Percentiles rank a stretch among this genome's conserved stretches.
Evolutionary conservation across 2,888 invertebrate genomes (phyloP).

Genomic region (Acanthococcus lagerstroemiae): DNA sequence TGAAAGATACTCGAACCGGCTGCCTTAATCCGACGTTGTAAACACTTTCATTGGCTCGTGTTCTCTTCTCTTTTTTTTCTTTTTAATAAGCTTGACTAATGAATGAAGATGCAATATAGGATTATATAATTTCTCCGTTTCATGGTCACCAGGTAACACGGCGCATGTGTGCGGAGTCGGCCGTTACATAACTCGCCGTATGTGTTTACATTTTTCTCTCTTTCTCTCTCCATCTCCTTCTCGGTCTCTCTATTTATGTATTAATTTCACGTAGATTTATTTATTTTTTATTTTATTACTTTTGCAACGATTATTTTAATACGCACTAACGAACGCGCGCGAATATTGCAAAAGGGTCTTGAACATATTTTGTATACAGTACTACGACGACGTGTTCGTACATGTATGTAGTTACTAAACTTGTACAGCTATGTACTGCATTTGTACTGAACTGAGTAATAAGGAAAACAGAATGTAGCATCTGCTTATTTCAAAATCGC

Average conservation of each 20-base stretch:
- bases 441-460: no score
- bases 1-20: neutral
- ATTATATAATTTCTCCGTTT: constrained; percentile 6
- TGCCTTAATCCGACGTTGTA: neutral
- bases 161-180: neutral
- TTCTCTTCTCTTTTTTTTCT: neutral
- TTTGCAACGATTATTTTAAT: constrained; percentile 1
- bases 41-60: neutral
- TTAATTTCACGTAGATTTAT: constrained; percentile 3
- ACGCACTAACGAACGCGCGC: constrained; percentile 4
- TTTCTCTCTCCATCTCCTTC: neutral
- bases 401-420: neutral
- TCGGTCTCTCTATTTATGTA: neutral
- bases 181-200: no score
- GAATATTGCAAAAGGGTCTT: neutral
- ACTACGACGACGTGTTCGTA: no score
- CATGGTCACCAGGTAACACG: neutral
- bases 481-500: no score
- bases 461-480: no score
- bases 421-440: no score
- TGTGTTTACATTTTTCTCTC: constrained; percentile 1
- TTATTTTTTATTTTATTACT: constrained; percentile 4
- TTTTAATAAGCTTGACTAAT: neutral
- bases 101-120: constrained; percentile 1
- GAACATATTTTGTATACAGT: neutral